A percentile compares a stretch with the other conserved stretches of the same genome.
Evolutionary conservation across 2,797 vertebrate genomes (phyloP).

Genomic region (Gallinago nigripennis): DNA sequence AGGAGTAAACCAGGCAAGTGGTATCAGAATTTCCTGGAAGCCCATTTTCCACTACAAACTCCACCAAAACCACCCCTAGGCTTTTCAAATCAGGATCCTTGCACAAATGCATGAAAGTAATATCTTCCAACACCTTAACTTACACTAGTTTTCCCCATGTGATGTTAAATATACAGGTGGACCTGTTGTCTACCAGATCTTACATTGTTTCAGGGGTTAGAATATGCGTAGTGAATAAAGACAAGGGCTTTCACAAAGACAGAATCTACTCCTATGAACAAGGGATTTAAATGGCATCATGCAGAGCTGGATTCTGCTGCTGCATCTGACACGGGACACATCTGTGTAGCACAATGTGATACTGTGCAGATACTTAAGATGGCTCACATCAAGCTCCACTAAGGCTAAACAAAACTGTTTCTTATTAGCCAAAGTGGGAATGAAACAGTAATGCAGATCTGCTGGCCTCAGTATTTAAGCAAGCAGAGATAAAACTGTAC

Average conservation of each 20-base stretch:
- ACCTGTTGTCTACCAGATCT: background rate
- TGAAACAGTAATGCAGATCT: background rate
- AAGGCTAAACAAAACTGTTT: background rate
- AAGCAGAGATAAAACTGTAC: background rate
- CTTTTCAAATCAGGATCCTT: background rate
- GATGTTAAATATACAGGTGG: background rate
- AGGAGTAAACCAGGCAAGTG: background rate
- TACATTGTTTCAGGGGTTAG: background rate
- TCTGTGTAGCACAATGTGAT: accelerated
- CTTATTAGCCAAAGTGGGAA: background rate
- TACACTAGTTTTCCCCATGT: background rate
- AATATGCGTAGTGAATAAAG: background rate
- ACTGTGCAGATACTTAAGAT: background rate
- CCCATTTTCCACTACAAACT: background rate
- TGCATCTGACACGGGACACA: background rate
- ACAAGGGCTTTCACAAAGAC: background rate
- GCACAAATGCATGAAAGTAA: background rate
- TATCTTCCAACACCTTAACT: background rate
- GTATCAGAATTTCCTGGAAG: background rate
- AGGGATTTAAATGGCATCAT: background rate
- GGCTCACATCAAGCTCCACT: background rate
- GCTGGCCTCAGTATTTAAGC: background rate
- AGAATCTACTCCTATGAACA: background rate
- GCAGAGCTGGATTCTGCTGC: background rate
- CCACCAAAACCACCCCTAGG: background rate